A percentile compares a stretch with the other conserved stretches of the same genome.
phyloP scores from a whole-genome alignment of 2,888 invertebrate species.

The Dioctria rufipes region DNA sequence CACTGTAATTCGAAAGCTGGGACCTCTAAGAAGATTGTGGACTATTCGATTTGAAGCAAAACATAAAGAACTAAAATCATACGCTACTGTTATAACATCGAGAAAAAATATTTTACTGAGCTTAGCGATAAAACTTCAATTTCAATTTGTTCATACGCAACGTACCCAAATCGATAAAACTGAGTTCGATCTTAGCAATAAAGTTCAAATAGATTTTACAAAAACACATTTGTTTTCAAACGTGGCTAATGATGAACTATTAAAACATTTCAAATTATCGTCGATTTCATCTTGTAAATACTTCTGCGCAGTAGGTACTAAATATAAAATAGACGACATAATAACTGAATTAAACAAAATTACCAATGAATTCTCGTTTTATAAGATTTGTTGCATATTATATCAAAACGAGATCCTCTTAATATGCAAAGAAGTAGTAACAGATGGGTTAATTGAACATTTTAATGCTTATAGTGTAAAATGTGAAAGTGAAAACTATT shows the following conservation, averaged over 20 bases:
- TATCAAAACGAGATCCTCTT: not conserved
- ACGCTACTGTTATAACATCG: constrained; percentile 54
- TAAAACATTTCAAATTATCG: not conserved
- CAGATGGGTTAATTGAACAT: not conserved
- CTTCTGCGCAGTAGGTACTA: not conserved
- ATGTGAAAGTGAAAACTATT: not conserved
- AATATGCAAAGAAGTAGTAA: constrained; percentile 4
- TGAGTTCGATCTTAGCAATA: not conserved
- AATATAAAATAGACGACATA: not conserved
- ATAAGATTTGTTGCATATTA: not conserved
- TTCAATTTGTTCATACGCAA: constrained; percentile 7
- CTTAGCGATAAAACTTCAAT: constrained; percentile 53
- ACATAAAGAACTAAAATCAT: constrained; percentile 53
- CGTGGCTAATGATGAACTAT: not conserved
- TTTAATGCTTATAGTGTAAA: not conserved
- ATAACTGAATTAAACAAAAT: not conserved
- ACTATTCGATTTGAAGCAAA: constrained; percentile 58
- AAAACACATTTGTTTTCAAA: not conserved
- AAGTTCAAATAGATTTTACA: not conserved
- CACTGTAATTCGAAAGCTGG: constrained; percentile 53
- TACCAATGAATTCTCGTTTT: not conserved
- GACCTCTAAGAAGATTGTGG: constrained; percentile 56
- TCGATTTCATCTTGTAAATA: not conserved
- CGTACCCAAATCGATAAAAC: not conserved
- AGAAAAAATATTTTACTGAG: constrained; percentile 57